Percentiles rank a stretch among this genome's conserved stretches.
phyloP scores from a whole-genome alignment of 2,797 vertebrate species.

The Oreonectes daqikongensis region DNA sequence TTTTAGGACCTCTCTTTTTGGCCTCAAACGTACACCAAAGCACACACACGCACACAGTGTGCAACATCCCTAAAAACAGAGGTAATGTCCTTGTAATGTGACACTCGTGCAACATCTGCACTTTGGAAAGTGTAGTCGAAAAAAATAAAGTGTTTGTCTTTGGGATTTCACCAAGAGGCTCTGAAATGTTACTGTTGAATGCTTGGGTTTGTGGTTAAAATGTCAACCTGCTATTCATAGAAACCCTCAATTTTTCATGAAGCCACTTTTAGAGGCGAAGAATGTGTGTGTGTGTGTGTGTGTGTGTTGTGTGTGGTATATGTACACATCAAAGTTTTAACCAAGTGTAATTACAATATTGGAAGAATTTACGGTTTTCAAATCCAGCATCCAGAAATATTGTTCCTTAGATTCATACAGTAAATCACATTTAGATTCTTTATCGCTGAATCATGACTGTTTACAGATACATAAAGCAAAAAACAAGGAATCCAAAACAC shows the following conservation, averaged over 20 bases:
- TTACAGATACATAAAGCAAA: constrained; percentile 43
- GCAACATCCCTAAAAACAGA: constrained; percentile 42
- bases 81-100: constrained; percentile 44
- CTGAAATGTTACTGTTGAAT: constrained; percentile 62
- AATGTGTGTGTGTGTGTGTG: constrained; percentile 32
- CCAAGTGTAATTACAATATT: constrained; percentile 61
- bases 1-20: constrained; percentile 34
- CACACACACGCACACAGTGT: constrained; percentile 18
- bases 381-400: constrained; percentile 47
- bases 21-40: constrained; percentile 8
- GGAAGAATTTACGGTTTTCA: constrained; percentile 41
- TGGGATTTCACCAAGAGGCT: constrained; percentile 50
- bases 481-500: not conserved
- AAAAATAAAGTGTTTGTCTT: constrained; percentile 56
- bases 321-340: constrained; percentile 43
- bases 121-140: constrained; percentile 55
- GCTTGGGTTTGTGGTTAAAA: constrained; percentile 71
- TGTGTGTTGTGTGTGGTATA: constrained; percentile 34
- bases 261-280: constrained; percentile 47
- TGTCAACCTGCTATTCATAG: constrained; percentile 70
- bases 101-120: constrained; percentile 57
- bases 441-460: constrained; percentile 52
- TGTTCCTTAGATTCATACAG: constrained; percentile 29
- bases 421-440: not conserved
- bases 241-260: constrained; percentile 73